Conservation (phyloP, 30 jellyfish, hydroid and myxozoan species). For the Turritopsis rubra region DNA sequence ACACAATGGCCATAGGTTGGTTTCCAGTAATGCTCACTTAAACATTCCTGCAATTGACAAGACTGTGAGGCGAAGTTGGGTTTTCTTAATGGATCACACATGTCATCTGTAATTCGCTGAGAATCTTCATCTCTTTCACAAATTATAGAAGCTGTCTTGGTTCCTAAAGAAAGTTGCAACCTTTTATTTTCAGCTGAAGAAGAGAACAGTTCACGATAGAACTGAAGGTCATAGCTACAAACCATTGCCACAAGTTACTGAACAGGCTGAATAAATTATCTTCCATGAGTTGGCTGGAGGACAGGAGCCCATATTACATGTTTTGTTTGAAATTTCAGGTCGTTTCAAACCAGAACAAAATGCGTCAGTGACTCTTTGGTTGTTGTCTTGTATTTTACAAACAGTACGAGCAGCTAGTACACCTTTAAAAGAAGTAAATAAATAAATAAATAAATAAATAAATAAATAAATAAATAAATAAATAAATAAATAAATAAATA, state of each 20-base stretch:
- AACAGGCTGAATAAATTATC: conserved; percentile 36
- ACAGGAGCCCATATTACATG: conserved; percentile 66
- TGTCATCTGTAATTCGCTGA: conserved; percentile 28
- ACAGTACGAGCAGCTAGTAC: neutral
- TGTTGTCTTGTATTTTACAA: neutral
- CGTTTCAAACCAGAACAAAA: conserved; percentile 19
- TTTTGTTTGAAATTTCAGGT: conserved; percentile 33
- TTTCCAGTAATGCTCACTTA: conserved; percentile 40
- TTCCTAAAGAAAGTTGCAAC: conserved; percentile 27
- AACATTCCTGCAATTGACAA: conserved; percentile 27
- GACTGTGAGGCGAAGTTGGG: conserved; percentile 33
- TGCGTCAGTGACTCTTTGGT: conserved; percentile 29
- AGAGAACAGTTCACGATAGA: too few relatives aligned
- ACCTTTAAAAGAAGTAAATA: neutral
- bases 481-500: too few relatives aligned
- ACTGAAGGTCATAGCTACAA: neutral
- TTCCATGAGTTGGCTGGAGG: conserved; percentile 74
- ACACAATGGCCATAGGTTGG: conserved; percentile 52
- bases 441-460: too few relatives aligned
- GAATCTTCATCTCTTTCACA: conserved; percentile 36
- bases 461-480: too few relatives aligned
- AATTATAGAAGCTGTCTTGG: conserved; percentile 11
- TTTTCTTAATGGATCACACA: conserved; percentile 36
- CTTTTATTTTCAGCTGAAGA: too few relatives aligned
- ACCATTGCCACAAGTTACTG: conserved; percentile 93